Base-by-base conservation (phyloP, 2,888 invertebrate genomes). In the Altica lythri region DNA sequence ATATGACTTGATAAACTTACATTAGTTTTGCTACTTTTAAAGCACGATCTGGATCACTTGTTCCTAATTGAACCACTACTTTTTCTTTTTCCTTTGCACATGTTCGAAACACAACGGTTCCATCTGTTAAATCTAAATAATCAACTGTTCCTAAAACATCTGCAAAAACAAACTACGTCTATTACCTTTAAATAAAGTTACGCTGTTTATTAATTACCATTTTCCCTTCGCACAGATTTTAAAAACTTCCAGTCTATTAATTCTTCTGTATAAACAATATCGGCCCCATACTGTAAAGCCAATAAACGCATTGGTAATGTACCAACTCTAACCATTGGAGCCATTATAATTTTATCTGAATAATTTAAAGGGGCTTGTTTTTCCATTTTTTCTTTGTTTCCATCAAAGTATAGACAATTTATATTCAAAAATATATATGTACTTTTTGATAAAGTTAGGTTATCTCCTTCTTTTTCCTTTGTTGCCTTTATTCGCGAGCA, bases 301-400 rank as follows among this genome's bases (percentile, higher is more conserved):
- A 98, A 76, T 34, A 98, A 78, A 63, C 98, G 83, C 86, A 92
- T 92, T 1, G 98, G 96, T 56, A 97, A 79, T 0, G 95, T 95
- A 6, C 96, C 92, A 44, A 96, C 91, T 56, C 95, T 83, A 5
- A 99, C 99, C 99, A 99, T 99, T 2, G 95, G 96, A 1, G 95
- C 95, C 64, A 96, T 78, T 65, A 95, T 88, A 45, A 85, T 60
- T 79, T 91, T 87, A 63, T 83, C 78, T 43, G 70, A 68, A 71
- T 82, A 85, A 65, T 69, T 67, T 22, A 80, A 64, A 2, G 13
- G 5, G 2, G 17, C 10, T 2, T 6, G 4, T 18, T 9, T 8
- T 14, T 10, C 8, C 40, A 40, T 40, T 40, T 40, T 14, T 29
- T 29, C 10, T n/a, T n/a, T n/a, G n/a, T n/a, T n/a, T n/a, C n/a